Evolutionary conservation across 2,888 invertebrate species (phyloP).

Genomic region (Gasteruption jaculator): DNA sequence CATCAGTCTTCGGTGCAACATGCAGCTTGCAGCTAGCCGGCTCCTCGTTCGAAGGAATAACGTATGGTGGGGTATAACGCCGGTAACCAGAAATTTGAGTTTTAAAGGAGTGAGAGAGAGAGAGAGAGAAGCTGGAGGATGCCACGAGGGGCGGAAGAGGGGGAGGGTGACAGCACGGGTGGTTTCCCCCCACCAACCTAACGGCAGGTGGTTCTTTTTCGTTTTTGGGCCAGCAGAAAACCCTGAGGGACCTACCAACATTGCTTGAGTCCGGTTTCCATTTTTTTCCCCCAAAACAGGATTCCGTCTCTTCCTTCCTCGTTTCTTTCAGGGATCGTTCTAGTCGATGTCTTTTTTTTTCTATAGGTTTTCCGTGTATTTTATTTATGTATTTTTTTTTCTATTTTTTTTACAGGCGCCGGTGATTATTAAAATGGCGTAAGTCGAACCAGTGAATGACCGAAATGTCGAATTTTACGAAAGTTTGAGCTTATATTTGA

Average conservation of each 20-base stretch:
- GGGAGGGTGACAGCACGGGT: slow-evolving; percentile 21
- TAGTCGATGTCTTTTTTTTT: too few species aligned
- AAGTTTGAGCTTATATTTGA: too few species aligned
- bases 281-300: too few species aligned
- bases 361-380: too few species aligned
- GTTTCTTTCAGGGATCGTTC: too few species aligned
- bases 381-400: too few species aligned
- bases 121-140: slow-evolving; percentile 11
- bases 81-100: background rate
- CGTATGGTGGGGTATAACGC: background rate
- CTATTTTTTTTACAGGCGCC: too few species aligned
- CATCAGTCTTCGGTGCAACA: slow-evolving; percentile 7
- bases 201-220: slow-evolving; percentile 48
- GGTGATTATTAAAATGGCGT: too few species aligned
- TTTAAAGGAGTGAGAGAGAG: background rate
- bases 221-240: slow-evolving; percentile 35
- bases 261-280: too few species aligned
- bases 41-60: background rate
- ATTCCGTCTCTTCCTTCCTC: too few species aligned
- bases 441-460: too few species aligned
- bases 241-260: slow-evolving; percentile 40
- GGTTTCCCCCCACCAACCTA: slow-evolving; percentile 36
- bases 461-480: too few species aligned
- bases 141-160: slow-evolving; percentile 10
- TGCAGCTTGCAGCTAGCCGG: slow-evolving; percentile 16